Percentiles rank a stretch among this genome's conserved stretches.
Conservation (phyloP, 1,140 invertebrate genomes). For the Epicauta chinensis region DNA sequence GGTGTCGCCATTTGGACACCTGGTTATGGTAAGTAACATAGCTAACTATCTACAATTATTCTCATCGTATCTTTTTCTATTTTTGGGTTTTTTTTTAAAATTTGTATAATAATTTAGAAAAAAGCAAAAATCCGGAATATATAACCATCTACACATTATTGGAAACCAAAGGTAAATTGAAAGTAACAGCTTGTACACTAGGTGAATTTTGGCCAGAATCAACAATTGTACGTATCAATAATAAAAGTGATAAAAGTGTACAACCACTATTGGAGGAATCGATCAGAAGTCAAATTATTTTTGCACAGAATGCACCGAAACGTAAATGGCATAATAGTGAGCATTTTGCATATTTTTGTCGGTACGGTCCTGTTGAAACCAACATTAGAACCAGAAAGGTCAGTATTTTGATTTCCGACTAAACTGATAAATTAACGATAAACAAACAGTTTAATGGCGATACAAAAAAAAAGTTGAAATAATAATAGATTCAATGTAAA, state of each 20-base stretch:
- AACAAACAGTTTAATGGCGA: too few relatives aligned
- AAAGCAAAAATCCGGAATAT: slow-evolving; percentile 61
- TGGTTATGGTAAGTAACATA: slow-evolving; percentile 54
- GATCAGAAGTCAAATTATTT: slow-evolving; percentile 55
- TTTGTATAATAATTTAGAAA: slow-evolving; percentile 47
- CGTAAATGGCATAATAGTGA: slow-evolving; percentile 60
- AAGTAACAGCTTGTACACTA: slow-evolving; percentile 52
- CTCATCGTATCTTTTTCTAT: neutral
- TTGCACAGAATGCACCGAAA: slow-evolving; percentile 21
- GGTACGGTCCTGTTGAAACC: slow-evolving; percentile 56
- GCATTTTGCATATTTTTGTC: slow-evolving; percentile 62
- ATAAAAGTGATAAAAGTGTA: slow-evolving; percentile 60
- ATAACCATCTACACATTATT: slow-evolving; percentile 58
- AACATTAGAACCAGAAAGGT: slow-evolving; percentile 59
- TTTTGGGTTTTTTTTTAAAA: neutral
- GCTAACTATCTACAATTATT: neutral
- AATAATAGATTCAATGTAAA: too few relatives aligned
- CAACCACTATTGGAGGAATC: slow-evolving; percentile 56
- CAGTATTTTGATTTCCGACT: slow-evolving; percentile 26
- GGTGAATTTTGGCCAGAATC: slow-evolving; percentile 59
- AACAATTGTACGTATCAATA: slow-evolving; percentile 60
- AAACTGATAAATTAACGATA: too few relatives aligned
- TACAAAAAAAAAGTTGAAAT: too few relatives aligned
- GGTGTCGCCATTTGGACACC: slow-evolving; percentile 59
- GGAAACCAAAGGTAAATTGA: slow-evolving; percentile 53